Conservation (phyloP, 2,888 invertebrate species). For the Chrysina gloriosa region DNA sequence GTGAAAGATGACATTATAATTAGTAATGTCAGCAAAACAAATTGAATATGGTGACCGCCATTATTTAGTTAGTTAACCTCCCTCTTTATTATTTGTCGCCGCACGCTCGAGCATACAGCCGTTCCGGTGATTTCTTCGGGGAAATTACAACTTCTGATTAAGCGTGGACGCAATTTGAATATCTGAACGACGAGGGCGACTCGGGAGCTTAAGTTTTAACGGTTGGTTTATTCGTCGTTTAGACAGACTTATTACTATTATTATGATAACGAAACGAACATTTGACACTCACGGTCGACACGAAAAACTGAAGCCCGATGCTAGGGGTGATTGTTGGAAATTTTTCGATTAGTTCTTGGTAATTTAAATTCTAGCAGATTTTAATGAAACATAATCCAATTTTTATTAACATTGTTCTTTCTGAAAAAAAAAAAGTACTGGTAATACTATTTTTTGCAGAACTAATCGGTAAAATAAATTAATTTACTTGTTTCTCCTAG, state of each 20-base stretch:
- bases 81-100: not conserved
- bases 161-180: slow-evolving; percentile 58
- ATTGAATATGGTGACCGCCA: slow-evolving; percentile 12
- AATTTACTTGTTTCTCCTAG: too few relatives aligned
- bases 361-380: too few relatives aligned
- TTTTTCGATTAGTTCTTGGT: too few relatives aligned
- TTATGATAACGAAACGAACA: not conserved
- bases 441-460: too few relatives aligned
- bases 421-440: too few relatives aligned
- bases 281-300: not conserved
- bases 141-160: slow-evolving; percentile 66
- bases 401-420: too few relatives aligned
- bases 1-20: slow-evolving; percentile 16
- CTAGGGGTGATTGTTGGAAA: too few relatives aligned
- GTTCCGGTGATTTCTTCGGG: slow-evolving; percentile 63
- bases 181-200: slow-evolving; percentile 50
- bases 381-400: too few relatives aligned
- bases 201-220: slow-evolving; percentile 57
- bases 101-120: slow-evolving; percentile 15
- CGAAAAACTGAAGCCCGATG: not conserved
- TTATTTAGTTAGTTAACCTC: slow-evolving; percentile 24
- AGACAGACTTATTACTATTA: slow-evolving; percentile 52
- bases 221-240: slow-evolving; percentile 57
- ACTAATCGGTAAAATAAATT: too few relatives aligned
- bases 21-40: slow-evolving; percentile 9